phyloP scores from a whole-genome alignment of 1,140 invertebrate genomes.

The Diachasma alloeum region DNA sequence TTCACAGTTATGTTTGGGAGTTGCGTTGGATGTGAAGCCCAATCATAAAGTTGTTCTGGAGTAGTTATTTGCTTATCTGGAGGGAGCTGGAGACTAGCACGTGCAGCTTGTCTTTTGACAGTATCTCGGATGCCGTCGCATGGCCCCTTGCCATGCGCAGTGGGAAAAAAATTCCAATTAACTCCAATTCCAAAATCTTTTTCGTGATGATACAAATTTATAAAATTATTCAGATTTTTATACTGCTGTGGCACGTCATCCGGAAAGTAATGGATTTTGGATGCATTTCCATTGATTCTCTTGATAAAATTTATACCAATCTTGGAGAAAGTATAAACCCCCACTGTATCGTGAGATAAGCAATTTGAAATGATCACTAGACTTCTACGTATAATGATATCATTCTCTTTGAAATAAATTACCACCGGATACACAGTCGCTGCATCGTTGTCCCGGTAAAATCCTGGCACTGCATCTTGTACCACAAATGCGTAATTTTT shows the following conservation, averaged over 20 bases:
- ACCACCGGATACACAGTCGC: not conserved
- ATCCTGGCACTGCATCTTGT: constrained; percentile 1
- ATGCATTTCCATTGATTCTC: not conserved
- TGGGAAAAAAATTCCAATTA: no score
- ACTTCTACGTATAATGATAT: not conserved
- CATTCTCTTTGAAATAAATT: not conserved
- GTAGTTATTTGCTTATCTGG: not conserved
- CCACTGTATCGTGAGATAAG: not conserved
- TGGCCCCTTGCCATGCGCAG: no score
- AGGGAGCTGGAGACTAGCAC: not conserved
- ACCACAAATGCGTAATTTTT: constrained; percentile 13
- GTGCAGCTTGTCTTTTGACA: constrained; percentile 3
- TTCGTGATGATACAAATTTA: no score
- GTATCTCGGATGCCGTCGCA: no score
- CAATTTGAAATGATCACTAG: constrained; percentile 5
- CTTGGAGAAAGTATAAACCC: not conserved
- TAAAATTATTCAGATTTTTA: constrained; percentile 3
- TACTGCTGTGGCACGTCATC: constrained; percentile 4
- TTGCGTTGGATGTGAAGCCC: not conserved
- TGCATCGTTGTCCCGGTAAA: constrained; percentile 7
- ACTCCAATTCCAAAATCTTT: no score
- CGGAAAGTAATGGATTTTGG: constrained; percentile 12
- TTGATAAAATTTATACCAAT: not conserved
- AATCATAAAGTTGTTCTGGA: not conserved
- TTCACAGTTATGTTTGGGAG: not conserved